Evolutionary conservation across 2,888 invertebrate species (phyloP).

Genomic region (Exocentrus adspersus): DNA sequence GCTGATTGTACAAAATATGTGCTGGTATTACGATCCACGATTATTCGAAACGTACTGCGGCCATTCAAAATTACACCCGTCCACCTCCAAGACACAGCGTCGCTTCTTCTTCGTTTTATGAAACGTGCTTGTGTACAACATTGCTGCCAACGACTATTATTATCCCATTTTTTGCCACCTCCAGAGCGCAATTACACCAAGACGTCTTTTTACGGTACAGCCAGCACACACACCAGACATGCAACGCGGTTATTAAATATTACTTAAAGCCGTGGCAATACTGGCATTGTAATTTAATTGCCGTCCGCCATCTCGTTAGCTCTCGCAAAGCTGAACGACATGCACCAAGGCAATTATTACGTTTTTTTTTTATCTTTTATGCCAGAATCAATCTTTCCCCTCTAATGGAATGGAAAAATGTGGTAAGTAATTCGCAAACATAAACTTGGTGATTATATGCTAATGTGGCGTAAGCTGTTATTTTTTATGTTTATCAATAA

Average conservation of each 20-base stretch:
- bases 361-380: neutral
- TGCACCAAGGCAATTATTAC: slow-evolving; percentile 1
- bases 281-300: slow-evolving; percentile 33
- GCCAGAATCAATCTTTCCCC: no score
- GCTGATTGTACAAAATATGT: no score
- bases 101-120: slow-evolving; percentile 10
- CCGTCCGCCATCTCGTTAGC: slow-evolving; percentile 22
- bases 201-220: slow-evolving; percentile 15
- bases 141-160: slow-evolving; percentile 17
- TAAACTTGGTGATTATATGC: no score
- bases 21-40: no score
- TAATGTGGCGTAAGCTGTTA: no score
- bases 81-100: neutral
- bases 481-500: no score
- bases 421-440: no score
- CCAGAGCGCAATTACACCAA: slow-evolving; percentile 1
- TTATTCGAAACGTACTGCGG: neutral
- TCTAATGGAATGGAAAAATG: no score
- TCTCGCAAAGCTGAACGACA: slow-evolving; percentile 7
- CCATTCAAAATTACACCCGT: slow-evolving; percentile 1
- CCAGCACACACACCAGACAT: slow-evolving; percentile 27
- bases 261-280: slow-evolving; percentile 38
- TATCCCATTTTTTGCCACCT: slow-evolving; percentile 15
- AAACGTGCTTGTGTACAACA: slow-evolving; percentile 17
- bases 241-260: slow-evolving; percentile 47